phyloP scores from a whole-genome alignment of 2,113 vertebrate genomes.

The Carassius gibelio region DNA sequence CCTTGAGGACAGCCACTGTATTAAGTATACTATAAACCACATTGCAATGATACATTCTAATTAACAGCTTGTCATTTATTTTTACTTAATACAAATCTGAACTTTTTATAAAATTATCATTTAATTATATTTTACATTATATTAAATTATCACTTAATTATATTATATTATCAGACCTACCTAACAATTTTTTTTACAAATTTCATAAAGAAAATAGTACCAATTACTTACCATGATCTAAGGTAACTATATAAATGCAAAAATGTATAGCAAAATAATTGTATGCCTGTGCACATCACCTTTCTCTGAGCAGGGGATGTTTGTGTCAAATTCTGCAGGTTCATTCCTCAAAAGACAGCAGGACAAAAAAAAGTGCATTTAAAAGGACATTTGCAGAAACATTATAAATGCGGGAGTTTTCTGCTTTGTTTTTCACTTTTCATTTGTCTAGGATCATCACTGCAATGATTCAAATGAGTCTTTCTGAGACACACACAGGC shows the following conservation, averaged over 20 bases:
- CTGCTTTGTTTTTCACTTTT: slow-evolving; percentile 3
- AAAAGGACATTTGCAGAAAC: background rate
- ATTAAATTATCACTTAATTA: too few relatives aligned
- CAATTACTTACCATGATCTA: background rate
- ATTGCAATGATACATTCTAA: background rate
- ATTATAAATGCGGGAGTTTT: background rate
- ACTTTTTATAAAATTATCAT: background rate
- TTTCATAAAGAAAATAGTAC: background rate
- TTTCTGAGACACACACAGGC: slow-evolving; percentile 66
- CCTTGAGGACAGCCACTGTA: too few relatives aligned
- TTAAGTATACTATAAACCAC: too few relatives aligned
- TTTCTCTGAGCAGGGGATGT: background rate
- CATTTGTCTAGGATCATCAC: slow-evolving; percentile 59
- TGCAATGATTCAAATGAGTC: slow-evolving; percentile 61
- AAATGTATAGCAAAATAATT: background rate
- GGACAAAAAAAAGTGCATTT: background rate
- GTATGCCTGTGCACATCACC: background rate
- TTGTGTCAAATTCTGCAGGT: background rate
- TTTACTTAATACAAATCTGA: background rate
- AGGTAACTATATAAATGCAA: background rate
- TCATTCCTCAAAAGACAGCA: background rate
- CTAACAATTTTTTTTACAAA: background rate
- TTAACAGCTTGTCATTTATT: background rate
- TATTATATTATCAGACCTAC: background rate
- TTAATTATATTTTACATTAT: background rate